Evolutionary conservation across 2,113 vertebrate genomes (phyloP).

Genomic region (Ctenomys sociabilis): DNA sequence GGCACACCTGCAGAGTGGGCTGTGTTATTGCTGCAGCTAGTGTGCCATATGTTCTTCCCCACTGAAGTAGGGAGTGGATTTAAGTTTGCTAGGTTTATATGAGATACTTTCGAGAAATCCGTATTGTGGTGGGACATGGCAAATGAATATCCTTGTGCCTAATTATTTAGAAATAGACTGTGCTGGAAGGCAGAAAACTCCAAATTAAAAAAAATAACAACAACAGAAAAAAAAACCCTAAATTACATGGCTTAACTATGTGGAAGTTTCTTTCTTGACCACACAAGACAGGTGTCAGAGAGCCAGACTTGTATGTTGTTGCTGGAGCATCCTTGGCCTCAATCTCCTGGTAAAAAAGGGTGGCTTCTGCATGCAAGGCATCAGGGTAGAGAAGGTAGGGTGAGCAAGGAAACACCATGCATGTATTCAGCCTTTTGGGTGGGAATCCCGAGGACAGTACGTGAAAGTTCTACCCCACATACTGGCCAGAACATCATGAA

Average conservation of each 20-base stretch:
- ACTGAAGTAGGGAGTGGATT: background rate
- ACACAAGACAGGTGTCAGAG: background rate
- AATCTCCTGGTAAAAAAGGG: background rate
- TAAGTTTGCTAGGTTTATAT: background rate
- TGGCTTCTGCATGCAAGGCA: background rate
- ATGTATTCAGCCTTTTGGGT: background rate
- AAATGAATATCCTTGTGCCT: background rate
- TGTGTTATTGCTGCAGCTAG: background rate
- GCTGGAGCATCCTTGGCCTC: background rate
- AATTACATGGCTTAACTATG: background rate
- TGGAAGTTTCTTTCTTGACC: background rate
- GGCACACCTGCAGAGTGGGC: background rate
- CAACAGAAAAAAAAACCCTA: no score
- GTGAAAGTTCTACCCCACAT: background rate
- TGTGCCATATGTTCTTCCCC: background rate
- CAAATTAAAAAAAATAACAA: no score
- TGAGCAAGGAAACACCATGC: background rate
- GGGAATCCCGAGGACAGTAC: background rate
- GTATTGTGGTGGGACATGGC: background rate
- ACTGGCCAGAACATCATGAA: background rate
- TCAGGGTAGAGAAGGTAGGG: background rate
- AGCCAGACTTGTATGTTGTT: background rate
- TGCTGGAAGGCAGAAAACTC: background rate
- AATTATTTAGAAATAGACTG: constrained; percentile 10
- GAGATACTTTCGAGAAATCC: background rate